Conservation (phyloP, 1,140 invertebrate species). For the Drosophila athabasca region DNA sequence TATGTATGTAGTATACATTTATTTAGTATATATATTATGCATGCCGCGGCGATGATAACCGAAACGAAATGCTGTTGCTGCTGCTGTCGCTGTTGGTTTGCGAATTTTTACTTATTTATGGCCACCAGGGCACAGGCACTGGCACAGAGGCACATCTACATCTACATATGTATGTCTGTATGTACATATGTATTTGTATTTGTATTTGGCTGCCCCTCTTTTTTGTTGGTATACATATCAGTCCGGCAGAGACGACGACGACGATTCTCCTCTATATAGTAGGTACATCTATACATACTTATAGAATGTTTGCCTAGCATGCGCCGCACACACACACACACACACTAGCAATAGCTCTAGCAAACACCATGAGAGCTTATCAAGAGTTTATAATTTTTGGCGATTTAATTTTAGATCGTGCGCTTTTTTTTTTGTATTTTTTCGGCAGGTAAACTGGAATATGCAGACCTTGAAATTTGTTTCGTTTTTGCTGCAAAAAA, state of each 20-base stretch:
- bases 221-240: constrained; percentile 8
- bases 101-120: constrained; percentile 57
- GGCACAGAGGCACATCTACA: constrained; percentile 33
- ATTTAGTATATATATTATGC: constrained; percentile 50
- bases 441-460: constrained; percentile 33
- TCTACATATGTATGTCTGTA: no score
- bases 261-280: neutral
- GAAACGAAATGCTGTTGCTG: neutral
- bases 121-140: neutral
- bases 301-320: constrained; percentile 3
- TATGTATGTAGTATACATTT: constrained; percentile 37
- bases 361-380: constrained; percentile 33
- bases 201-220: constrained; percentile 25
- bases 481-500: no score
- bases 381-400: constrained; percentile 62
- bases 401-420: constrained; percentile 46
- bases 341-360: no score
- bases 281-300: neutral
- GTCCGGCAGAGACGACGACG: neutral
- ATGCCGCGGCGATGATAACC: constrained; percentile 64
- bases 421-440: neutral
- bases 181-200: no score
- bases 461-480: constrained; percentile 31
- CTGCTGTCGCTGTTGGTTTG: neutral
- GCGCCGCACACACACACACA: neutral